Conservation (phyloP, 2,797 vertebrate genomes). For the Pipistrellus pygmaeus region DNA sequence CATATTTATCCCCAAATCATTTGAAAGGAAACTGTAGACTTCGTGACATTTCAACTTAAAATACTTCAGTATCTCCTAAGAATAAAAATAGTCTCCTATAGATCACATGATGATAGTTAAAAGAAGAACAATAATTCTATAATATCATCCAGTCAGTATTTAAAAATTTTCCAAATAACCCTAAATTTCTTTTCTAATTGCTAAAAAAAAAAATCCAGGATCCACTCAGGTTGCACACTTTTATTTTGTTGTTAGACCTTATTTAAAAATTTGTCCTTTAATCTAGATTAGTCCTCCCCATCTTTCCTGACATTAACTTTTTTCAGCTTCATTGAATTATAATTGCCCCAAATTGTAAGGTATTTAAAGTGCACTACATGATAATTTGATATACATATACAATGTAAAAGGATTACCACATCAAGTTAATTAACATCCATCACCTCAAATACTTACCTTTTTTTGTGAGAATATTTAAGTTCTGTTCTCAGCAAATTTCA, state of each 20-base stretch:
- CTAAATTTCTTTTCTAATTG: neutral
- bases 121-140: neutral
- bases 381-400: neutral
- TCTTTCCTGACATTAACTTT: neutral
- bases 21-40: conserved; percentile 17
- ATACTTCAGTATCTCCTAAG: neutral
- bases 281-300: neutral
- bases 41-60: neutral
- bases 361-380: neutral
- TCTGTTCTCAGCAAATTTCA: neutral
- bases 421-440: neutral
- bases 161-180: neutral
- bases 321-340: neutral
- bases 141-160: neutral
- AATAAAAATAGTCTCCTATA: neutral
- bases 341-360: neutral
- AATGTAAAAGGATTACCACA: neutral
- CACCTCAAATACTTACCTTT: neutral
- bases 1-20: neutral
- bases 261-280: neutral
- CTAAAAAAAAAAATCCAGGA: neutral
- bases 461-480: neutral
- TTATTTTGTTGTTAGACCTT: neutral
- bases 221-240: neutral
- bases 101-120: neutral